Conservation (phyloP, 2,888 invertebrate genomes). For the Eupithecia exiguata region DNA sequence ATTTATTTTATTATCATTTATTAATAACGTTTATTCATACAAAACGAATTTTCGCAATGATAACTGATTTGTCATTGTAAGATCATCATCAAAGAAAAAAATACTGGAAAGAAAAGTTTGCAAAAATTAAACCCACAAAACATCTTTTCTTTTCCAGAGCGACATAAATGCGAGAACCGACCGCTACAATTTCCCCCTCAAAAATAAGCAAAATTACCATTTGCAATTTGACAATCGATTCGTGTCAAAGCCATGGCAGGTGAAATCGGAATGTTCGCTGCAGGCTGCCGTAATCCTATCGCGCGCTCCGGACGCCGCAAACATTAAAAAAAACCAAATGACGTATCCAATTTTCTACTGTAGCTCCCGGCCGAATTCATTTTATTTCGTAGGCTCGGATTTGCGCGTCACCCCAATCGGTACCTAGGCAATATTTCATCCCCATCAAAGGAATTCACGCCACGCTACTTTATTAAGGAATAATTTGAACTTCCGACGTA, state of each 20-base stretch:
- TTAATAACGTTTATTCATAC: no score
- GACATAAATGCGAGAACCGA: conserved; percentile 23
- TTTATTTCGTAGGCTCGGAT: conserved; percentile 80
- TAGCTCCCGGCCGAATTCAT: conserved; percentile 79
- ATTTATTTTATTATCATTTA: no score
- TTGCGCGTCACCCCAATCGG: conserved; percentile 67
- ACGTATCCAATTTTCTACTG: conserved; percentile 85
- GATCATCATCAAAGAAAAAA: background rate
- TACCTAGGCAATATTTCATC: conserved; percentile 76
- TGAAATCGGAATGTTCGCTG: conserved; percentile 60
- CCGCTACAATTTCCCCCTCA: conserved; percentile 18
- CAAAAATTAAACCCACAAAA: background rate
- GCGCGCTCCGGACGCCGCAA: conserved; percentile 71
- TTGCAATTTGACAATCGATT: conserved; percentile 67
- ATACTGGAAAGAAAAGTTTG: background rate
- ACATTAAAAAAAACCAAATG: conserved; percentile 84
- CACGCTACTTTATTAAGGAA: conserved; percentile 74
- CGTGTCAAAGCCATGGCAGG: conserved; percentile 69
- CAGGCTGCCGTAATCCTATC: conserved; percentile 72
- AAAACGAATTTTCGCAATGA: background rate
- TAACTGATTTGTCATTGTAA: background rate
- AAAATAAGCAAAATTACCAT: conserved; percentile 56
- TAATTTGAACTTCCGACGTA: conserved; percentile 67
- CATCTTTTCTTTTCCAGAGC: background rate
- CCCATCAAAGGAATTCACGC: conserved; percentile 76